Evolutionary conservation across 2,113 vertebrate genomes (phyloP), one percentile per base, ranked within the genome.

Genomic region (Tenebrosternarchus preto): DNA sequence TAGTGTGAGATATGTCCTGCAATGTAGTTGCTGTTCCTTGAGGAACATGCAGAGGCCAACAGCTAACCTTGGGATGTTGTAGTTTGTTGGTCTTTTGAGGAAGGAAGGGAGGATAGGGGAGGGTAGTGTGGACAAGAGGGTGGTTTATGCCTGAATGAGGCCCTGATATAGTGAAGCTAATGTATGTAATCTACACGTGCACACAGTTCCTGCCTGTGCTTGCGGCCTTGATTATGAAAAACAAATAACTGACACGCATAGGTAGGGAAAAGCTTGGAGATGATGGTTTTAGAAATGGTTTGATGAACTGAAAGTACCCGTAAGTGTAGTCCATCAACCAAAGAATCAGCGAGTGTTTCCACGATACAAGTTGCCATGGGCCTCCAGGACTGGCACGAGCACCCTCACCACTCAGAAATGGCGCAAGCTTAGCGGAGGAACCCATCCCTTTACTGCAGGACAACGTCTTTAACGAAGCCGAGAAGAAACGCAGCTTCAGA

Each of bases 101-200:
- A 33, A 55, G 29, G 20, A n/a, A 7, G 8, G 24, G 78, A 24
- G 27, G 22, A 36, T 15, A 3, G 25, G 46, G 60, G 68, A 66
- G 60, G 27, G 16, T 5, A 53, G 36, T 63, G 59, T 63, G 59
- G 71, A 73, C 71, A 73, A 73, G 59, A 79, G n/a, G 22, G 63
- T 24, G 19, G 19, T 76, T 81, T 59, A 31, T 31, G 33, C 43
- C 60, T 68, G 69, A 77, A 84, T 63, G 46, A 79, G 74, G 68
- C 72, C 66, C 73, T 75, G 33, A 80, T 63, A 71, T 70, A 76
- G 27, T 61, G 53, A 25, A 73, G 24, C 17, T 15, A 73, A 25
- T 82, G 80, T 82, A 55, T 31, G n/a, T 60, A 5, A 67, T 33
- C 17, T 20, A 31, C 53, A 72, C 50, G 57, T n/a, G 53, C 19